Evolutionary conservation across 1,140 invertebrate species (phyloP), one percentile per base, ranked within the genome.

Genomic region (Vollenhovia emeryi): DNA sequence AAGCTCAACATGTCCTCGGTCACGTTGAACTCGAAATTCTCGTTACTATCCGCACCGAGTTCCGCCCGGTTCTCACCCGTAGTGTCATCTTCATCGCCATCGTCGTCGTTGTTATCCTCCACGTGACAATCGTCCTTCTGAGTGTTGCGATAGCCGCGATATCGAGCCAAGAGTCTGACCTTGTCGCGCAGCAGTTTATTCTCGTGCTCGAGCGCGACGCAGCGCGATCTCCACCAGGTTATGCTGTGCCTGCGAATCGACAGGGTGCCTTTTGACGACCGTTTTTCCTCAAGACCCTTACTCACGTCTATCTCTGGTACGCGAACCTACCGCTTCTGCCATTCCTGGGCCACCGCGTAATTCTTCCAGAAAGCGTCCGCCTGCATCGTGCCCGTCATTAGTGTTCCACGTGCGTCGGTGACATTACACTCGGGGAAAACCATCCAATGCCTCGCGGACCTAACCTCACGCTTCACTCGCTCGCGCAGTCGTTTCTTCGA

Each of bases 151-250:
- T 55, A 33, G 1, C 21, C 48, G 33, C 0, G 18, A 43, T 52
- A 79, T 9, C 78, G 68, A 52, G 18, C 24, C 55, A 92, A 71
- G 40, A 87, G 91, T 75, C 90, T 94, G 80, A 95, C 94, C 93
- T 93, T 95, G 86, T 92, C 92, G 60, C 95, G 95, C 9, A 97
- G 89, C 71, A 96, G 90, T 73, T 94, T 91, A 91, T 97, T 97
- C 93, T 97, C 97, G 82, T 96, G 95, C 89, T 97, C 95, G 52
- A 97, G 92, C 40, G 96, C 96, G 57, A 95, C 91, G 15, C 96
- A 96, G 80, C 95, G 95, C 0, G 96, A 96, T 93, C 96, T 96
- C 97, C 97, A 97, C 93, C 96, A 97, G 2, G 95, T 95, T 15
- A 96, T 74, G 48, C 78, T 94, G 73, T 95, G 94, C n/a, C 94